phyloP scores from a whole-genome alignment of 92 coral and sea anemone genomes.

The Palythoa grandiflora region DNA sequence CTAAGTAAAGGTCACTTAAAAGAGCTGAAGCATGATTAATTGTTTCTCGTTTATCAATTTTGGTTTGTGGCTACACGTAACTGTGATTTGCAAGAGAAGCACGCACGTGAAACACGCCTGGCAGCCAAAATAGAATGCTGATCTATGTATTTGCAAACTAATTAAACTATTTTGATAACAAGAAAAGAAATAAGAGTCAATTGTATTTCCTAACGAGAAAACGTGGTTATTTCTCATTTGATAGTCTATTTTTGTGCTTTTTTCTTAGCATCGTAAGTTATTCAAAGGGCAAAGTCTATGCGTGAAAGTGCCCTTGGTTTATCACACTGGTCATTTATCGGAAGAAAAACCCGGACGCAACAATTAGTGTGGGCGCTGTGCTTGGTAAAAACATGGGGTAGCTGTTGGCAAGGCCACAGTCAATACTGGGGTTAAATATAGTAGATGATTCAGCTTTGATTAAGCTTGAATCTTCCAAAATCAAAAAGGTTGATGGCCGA shows the following conservation, averaged over 20 bases:
- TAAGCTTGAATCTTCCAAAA: not conserved
- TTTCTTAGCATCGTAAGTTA: not conserved
- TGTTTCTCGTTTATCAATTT: not conserved
- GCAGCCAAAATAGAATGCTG: not conserved
- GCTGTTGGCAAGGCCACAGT: conserved; percentile 13
- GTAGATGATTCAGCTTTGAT: not conserved
- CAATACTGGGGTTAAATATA: not conserved
- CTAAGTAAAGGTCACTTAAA: not conserved
- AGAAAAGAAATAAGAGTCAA: not conserved
- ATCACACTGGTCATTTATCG: no score
- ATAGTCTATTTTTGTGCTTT: not conserved
- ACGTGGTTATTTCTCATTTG: not conserved
- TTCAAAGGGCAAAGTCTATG: not conserved
- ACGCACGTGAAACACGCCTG: not conserved
- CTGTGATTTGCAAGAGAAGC: not conserved
- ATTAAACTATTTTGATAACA: not conserved
- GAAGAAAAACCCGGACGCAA: no score
- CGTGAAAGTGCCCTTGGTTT: no score
- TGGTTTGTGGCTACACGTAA: conserved; percentile 4
- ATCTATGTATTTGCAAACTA: not conserved
- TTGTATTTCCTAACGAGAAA: not conserved
- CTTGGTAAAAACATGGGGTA: not conserved
- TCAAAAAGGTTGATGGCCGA: not conserved
- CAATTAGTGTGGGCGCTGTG: not conserved
- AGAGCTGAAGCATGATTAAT: conserved; percentile 24